A percentile compares a stretch with the other conserved stretches of the same genome.
Evolutionary conservation across 2,113 vertebrate species (phyloP).

Genomic region (Balaenoptera acutorostrata): DNA sequence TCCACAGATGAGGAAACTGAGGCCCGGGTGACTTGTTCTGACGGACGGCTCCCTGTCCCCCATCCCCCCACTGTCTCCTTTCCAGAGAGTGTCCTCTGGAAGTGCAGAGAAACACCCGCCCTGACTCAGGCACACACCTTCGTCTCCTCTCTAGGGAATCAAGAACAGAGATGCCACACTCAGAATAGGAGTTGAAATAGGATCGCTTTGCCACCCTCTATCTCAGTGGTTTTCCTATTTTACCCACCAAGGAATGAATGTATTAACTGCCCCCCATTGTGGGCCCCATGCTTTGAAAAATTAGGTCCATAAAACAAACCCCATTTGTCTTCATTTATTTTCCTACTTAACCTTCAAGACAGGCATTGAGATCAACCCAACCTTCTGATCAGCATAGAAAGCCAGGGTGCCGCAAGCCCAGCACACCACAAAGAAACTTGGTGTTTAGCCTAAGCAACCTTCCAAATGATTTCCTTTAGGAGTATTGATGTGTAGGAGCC

Average conservation of each 20-base stretch:
- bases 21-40: neutral
- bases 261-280: neutral
- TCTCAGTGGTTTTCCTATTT: neutral
- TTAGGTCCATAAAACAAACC: neutral
- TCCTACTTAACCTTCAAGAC: neutral
- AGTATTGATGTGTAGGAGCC: neutral
- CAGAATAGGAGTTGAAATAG: too few species aligned
- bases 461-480: neutral
- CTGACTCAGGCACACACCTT: fast-evolving
- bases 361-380: neutral
- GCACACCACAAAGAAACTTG: neutral
- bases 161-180: neutral
- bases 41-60: neutral
- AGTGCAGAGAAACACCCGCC: neutral
- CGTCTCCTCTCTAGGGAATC: neutral
- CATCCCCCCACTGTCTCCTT: neutral
- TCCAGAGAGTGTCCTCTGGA: neutral
- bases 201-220: neutral
- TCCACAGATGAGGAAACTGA: neutral
- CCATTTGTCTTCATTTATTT: neutral
- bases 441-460: neutral
- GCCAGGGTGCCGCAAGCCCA: neutral
- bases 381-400: neutral
- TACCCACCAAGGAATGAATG: neutral
- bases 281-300: neutral